These are phyloP conservation scores for Ochotona curzoniae DNA, from an alignment of 2,113 vertebrate genomes.

Conservation along the genomic window DNA sequence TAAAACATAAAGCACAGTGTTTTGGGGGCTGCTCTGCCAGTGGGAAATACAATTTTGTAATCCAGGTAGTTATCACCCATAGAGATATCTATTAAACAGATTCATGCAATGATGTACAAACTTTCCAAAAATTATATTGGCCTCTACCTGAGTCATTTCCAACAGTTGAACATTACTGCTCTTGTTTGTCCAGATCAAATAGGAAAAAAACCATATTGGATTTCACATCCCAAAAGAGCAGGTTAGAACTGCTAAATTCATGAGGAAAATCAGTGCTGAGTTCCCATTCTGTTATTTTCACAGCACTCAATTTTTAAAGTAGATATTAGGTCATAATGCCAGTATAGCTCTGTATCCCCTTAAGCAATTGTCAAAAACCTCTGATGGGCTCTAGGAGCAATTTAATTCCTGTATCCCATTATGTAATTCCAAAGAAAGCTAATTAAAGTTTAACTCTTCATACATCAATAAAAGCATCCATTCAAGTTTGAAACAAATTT, in stretches of 20 bases:
- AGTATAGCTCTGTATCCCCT: not conserved
- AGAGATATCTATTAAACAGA: not conserved
- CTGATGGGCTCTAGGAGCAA: conserved; percentile 36
- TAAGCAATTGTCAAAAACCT: conserved; percentile 62
- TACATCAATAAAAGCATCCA: not conserved
- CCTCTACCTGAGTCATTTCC: not conserved
- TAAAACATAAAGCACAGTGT: not conserved
- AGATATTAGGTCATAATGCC: conserved; percentile 25
- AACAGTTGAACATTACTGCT: not conserved
- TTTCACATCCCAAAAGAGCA: conserved; percentile 31
- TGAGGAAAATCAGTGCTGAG: not conserved
- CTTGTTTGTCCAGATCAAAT: not conserved
- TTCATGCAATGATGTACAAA: not conserved
- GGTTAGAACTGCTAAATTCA: not conserved
- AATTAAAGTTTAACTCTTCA: conserved; percentile 63
- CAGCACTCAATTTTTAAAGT: conserved; percentile 32
- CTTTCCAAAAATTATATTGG: conserved; percentile 1
- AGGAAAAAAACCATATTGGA: not conserved
- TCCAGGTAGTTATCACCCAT: not conserved
- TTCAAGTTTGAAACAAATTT: conserved; percentile 13
- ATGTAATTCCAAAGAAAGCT: not conserved
- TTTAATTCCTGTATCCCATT: conserved; percentile 30
- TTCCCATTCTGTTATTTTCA: conserved; percentile 54
- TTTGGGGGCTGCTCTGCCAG: not conserved
- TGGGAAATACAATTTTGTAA: not conserved